Evolutionary conservation across 2,888 invertebrate species (phyloP).

Genomic region (Ochropleura plecta): DNA sequence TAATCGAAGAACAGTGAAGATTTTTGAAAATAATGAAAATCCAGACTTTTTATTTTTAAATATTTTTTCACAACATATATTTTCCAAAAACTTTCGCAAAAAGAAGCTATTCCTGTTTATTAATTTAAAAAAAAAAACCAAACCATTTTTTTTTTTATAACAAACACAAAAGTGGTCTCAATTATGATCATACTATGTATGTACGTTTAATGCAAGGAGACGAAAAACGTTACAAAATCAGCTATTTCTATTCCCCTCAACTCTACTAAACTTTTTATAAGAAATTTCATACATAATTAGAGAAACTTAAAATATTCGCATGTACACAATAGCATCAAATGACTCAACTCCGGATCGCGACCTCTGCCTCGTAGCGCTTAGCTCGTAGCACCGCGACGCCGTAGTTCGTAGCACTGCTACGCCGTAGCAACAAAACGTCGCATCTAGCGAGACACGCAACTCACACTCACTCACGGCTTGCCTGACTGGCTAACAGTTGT

Average conservation of each 20-base stretch:
- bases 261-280: slow-evolving; percentile 12
- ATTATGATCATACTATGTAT: background rate
- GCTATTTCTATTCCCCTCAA: slow-evolving; percentile 21
- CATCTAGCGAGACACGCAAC: slow-evolving; percentile 62
- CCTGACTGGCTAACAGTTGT: slow-evolving; percentile 21
- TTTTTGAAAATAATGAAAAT: background rate
- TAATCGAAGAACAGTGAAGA: background rate
- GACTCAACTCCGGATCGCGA: slow-evolving; percentile 53
- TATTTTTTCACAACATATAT: no score
- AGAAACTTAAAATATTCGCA: slow-evolving; percentile 52
- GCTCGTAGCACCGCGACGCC: slow-evolving; percentile 47
- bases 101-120: no score
- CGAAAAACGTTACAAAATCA: slow-evolving; percentile 6
- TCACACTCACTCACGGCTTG: slow-evolving; percentile 62
- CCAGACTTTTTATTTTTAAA: no score
- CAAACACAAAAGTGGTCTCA: background rate
- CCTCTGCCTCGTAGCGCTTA: slow-evolving; percentile 55
- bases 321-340: slow-evolving; percentile 65
- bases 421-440: slow-evolving; percentile 64
- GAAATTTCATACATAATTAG: slow-evolving; percentile 4
- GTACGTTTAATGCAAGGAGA: background rate
- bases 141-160: background rate
- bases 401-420: slow-evolving; percentile 41
- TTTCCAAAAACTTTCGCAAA: no score
- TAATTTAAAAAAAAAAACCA: no score